Conservation (phyloP, 2,113 vertebrate genomes). For the Heterotilapia buettikoferi region DNA sequence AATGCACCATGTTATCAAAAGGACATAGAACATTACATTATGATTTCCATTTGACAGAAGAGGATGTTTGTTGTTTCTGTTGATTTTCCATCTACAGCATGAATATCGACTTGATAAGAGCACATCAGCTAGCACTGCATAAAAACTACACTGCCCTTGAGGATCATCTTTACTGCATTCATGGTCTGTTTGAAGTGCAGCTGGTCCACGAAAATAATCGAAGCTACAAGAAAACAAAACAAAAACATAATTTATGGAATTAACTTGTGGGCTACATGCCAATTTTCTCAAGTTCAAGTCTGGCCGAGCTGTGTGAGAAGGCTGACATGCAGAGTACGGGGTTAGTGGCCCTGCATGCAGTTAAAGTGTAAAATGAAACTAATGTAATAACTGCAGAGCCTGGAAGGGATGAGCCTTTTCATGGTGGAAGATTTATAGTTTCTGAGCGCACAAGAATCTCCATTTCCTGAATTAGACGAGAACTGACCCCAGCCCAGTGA, state of each 20-base stretch:
- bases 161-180: neutral
- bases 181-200: neutral
- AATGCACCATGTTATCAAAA: neutral
- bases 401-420: conserved; percentile 45
- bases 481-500: conserved; percentile 36
- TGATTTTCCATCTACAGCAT: neutral
- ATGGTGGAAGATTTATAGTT: conserved; percentile 49
- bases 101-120: neutral
- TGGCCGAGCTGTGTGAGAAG: neutral
- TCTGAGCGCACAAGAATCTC: conserved; percentile 43
- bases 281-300: neutral
- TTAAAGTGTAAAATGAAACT: conserved; percentile 59
- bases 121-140: neutral
- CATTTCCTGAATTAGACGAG: conserved; percentile 61
- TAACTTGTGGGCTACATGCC: neutral
- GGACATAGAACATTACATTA: neutral
- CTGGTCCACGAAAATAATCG: neutral
- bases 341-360: conserved; percentile 15
- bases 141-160: neutral
- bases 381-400: conserved; percentile 54
- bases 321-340: neutral
- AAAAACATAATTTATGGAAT: neutral
- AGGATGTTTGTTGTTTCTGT: neutral
- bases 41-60: neutral
- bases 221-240: neutral